Base-by-base conservation (phyloP, 2,797 vertebrate genomes). In the Sebastes kiyomatsui region DNA sequence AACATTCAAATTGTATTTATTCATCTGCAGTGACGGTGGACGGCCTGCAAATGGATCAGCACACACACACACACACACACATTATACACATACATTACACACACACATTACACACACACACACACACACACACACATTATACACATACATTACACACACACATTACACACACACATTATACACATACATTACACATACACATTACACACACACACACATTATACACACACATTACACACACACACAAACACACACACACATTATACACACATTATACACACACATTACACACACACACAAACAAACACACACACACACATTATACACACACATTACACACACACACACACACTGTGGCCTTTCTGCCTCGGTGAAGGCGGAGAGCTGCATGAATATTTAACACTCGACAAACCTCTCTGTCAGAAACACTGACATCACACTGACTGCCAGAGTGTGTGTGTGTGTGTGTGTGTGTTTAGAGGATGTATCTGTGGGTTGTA, bases 381-480 rank as follows among this genome's bases (percentile, higher is more conserved):
- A 90, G 72, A 82, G 83, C 77, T 64, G 20, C 85, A 90, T 91
- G 79, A 91, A 92, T 92, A 92, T 92, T 92, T 90, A 87, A 92
- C 78, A 71, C 72, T 81, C n/a, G n/a, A 92, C 91, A 92, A 92
- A 92, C 66, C 88, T 87, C 81, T 88, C 85, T 91, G 88, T 91
- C 91, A 90, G 83, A 88, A 90, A 78, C 83, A 89, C 79, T 88
- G 87, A 90, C 84, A 90, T 90, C 87, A 87, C 89, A 76, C 77
- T 58, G 67, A 72, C 77, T 82, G 77, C 16, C 18, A n/a, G 32
- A 20, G 85, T 86, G 38, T 82, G 76, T 61, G 60, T 46, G 79
- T 73, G 80, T 61, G 82, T 77, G 76, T 69, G 59, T 62, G 4
- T 80, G 87, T 84, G 85, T 86, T 79, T 67, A 67, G 67, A 80